Conservation (phyloP, 2,797 vertebrate species). For the Poecilia velifera region DNA sequence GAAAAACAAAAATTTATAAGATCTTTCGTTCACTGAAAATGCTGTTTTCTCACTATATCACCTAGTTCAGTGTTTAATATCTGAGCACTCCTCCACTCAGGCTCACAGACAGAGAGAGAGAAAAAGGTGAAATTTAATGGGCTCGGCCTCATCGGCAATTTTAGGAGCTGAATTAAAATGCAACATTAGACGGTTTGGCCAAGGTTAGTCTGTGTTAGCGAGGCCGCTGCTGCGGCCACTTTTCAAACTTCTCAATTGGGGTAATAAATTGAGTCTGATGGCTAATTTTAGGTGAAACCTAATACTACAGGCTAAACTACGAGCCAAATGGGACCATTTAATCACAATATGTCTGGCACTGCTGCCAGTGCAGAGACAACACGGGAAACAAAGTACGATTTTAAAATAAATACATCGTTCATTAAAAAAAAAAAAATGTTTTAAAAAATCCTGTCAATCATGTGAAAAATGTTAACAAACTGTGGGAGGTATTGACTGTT, state of each 20-base stretch:
- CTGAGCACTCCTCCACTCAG: constrained; percentile 54
- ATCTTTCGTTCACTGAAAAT: background rate
- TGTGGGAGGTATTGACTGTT: constrained; percentile 44
- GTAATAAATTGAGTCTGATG: constrained; percentile 98
- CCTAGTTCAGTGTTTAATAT: constrained; percentile 78
- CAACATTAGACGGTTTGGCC: constrained; percentile 79
- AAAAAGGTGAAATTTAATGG: constrained; percentile 76
- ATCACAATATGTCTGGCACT: constrained; percentile 83
- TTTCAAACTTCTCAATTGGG: constrained; percentile 90
- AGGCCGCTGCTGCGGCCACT: constrained; percentile 78
- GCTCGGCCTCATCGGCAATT: constrained; percentile 66
- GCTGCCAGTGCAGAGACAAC: constrained; percentile 71
- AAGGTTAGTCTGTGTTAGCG: constrained; percentile 72
- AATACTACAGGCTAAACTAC: constrained; percentile 90
- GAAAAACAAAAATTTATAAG: background rate
- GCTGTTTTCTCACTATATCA: constrained; percentile 54
- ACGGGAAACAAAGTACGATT: constrained; percentile 77
- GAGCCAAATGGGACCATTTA: constrained; percentile 90
- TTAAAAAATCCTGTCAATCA: constrained; percentile 62
- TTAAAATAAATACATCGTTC: constrained; percentile 71
- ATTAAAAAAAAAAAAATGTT: constrained; percentile 52
- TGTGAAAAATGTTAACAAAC: constrained; percentile 25
- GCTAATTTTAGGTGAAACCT: constrained; percentile 98
- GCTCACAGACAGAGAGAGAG: constrained; percentile 36
- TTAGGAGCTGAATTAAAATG: constrained; percentile 81